These are phyloP conservation scores for Dicerorhinus sumatrensis DNA, from an alignment of 2,113 vertebrate species.

Conservation along the genomic window DNA sequence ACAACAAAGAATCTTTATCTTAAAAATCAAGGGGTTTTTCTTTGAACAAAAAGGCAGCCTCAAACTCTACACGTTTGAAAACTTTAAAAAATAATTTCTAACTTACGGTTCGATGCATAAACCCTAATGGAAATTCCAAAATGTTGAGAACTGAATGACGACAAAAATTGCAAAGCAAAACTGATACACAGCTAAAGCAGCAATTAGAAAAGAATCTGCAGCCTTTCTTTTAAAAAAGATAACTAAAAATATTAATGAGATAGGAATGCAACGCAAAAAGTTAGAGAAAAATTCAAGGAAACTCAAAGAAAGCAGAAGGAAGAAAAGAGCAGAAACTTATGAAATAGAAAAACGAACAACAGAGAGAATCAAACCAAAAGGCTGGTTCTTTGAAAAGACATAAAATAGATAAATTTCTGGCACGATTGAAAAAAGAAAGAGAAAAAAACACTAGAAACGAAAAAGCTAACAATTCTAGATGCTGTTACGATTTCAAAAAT, in stretches of 20 bases:
- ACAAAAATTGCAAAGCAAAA: conserved; percentile 19
- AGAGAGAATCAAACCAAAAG: background rate
- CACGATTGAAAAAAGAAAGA: background rate
- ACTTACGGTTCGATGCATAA: background rate
- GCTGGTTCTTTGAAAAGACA: background rate
- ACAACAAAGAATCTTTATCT: background rate
- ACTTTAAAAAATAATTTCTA: background rate
- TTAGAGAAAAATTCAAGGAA: background rate
- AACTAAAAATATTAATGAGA: background rate
- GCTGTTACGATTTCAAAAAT: conserved; percentile 4
- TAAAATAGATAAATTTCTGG: background rate
- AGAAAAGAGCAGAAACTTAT: background rate
- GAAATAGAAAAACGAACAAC: background rate
- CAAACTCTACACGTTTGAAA: background rate
- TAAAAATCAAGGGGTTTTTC: background rate
- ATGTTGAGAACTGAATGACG: background rate
- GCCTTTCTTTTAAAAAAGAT: background rate
- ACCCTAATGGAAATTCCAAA: conserved; percentile 29
- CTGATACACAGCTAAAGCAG: background rate
- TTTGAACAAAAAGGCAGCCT: background rate
- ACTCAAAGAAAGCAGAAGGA: background rate
- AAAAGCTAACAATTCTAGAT: background rate
- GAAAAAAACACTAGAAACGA: background rate
- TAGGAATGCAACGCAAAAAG: background rate
- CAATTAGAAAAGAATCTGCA: background rate